phyloP scores from a whole-genome alignment of 2,888 invertebrate genomes.

The Ceramica pisi region DNA sequence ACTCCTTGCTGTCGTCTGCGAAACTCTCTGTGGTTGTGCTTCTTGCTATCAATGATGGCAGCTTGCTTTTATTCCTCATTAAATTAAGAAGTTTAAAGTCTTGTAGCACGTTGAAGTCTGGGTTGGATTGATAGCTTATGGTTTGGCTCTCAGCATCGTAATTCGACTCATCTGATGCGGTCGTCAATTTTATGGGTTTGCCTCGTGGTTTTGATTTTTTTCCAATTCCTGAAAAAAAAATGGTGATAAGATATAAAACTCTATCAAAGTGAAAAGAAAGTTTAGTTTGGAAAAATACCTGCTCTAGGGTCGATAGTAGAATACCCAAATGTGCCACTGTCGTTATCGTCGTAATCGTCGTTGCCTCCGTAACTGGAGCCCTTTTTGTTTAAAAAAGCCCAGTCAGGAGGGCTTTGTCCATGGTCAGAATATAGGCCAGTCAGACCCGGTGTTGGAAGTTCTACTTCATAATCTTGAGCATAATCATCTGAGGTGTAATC shows the following conservation, averaged over 20 bases:
- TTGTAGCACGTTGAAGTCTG: slow-evolving; percentile 84
- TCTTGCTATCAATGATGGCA: slow-evolving; percentile 62
- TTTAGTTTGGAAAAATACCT: slow-evolving; percentile 68
- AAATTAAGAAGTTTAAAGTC: slow-evolving; percentile 85
- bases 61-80: slow-evolving; percentile 74
- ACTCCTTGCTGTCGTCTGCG: slow-evolving; percentile 67
- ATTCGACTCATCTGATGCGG: slow-evolving; percentile 67
- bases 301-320: slow-evolving; percentile 83
- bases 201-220: slow-evolving; percentile 55
- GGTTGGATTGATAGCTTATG: slow-evolving; percentile 82
- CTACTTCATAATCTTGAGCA: slow-evolving; percentile 78
- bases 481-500: slow-evolving; percentile 75
- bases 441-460: slow-evolving; percentile 84
- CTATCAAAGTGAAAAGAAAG: neutral
- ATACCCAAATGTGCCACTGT: slow-evolving; percentile 76
- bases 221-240: slow-evolving; percentile 32
- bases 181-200: slow-evolving; percentile 74
- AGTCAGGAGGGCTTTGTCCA: slow-evolving; percentile 70
- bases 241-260: neutral
- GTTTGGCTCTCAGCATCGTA: slow-evolving; percentile 77
- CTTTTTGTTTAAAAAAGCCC: slow-evolving; percentile 68
- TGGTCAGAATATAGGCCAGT: slow-evolving; percentile 83
- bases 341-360: slow-evolving; percentile 74
- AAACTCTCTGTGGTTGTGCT: slow-evolving; percentile 74
- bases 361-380: slow-evolving; percentile 71